phyloP scores from a whole-genome alignment of 2,888 invertebrate genomes.

The Erannis defoliaria region DNA sequence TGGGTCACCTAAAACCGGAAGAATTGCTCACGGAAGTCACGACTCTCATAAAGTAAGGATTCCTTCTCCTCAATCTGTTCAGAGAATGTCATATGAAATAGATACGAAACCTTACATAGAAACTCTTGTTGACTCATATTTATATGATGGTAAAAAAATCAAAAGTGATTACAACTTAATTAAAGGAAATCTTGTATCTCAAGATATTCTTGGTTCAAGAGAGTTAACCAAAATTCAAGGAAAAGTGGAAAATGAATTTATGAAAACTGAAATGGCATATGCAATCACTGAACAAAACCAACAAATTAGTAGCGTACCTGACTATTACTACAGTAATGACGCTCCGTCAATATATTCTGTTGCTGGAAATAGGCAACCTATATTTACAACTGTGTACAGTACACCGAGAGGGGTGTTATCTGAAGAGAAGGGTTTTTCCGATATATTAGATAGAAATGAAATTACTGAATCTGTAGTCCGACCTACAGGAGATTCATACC shows the following conservation, averaged over 20 bases:
- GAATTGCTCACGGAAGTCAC: conserved; percentile 70
- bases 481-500: conserved; percentile 77
- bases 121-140: conserved; percentile 85
- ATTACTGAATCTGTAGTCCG: conserved; percentile 72
- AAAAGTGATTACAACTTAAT: conserved; percentile 70
- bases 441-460: conserved; percentile 88
- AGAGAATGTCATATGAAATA: conserved; percentile 73
- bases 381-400: conserved; percentile 91
- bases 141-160: conserved; percentile 65
- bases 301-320: conserved; percentile 70
- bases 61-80: conserved; percentile 73
- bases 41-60: conserved; percentile 77
- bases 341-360: conserved; percentile 91
- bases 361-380: conserved; percentile 90
- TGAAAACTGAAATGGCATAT: conserved; percentile 67
- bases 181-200: conserved; percentile 61
- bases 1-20: conserved; percentile 90
- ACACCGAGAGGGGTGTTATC: conserved; percentile 88
- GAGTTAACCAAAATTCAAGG: conserved; percentile 70
- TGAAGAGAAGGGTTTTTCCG: conserved; percentile 89
- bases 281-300: conserved; percentile 62
- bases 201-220: conserved; percentile 65
- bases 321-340: conserved; percentile 82
- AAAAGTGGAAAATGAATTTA: conserved; percentile 64
- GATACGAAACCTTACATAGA: conserved; percentile 84